phyloP scores from a whole-genome alignment of 2,113 vertebrate genomes.

The Propithecus coquereli region DNA sequence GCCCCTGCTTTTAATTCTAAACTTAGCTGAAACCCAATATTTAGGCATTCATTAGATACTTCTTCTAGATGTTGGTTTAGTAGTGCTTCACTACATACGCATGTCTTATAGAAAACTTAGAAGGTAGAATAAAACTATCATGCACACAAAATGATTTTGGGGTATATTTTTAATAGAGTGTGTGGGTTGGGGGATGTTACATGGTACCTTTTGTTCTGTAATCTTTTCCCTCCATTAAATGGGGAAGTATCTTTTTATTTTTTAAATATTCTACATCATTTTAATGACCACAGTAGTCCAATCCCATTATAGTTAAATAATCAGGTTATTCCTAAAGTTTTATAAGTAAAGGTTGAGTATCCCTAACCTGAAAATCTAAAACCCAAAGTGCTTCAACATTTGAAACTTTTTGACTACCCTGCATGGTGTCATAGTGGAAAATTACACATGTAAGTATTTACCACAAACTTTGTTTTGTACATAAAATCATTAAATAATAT shows the following conservation, averaged over 20 bases:
- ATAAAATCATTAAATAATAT: not conserved
- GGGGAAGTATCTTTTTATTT: not conserved
- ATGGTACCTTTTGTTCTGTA: slow-evolving; percentile 13
- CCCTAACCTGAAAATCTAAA: not conserved
- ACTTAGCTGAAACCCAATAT: not conserved
- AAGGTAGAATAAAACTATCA: not conserved
- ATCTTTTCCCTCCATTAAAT: not conserved
- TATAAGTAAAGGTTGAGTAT: not conserved
- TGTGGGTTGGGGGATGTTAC: not conserved
- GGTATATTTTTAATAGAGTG: not conserved
- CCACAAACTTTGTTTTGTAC: not conserved
- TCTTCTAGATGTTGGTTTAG: slow-evolving; percentile 11
- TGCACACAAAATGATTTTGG: not conserved
- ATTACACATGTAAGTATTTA: not conserved
- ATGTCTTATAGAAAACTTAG: not conserved
- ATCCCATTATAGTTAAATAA: not conserved
- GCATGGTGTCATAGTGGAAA: not conserved
- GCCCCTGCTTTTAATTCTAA: not conserved
- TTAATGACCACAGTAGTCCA: slow-evolving; percentile 22
- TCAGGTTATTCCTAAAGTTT: not conserved
- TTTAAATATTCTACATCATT: not conserved
- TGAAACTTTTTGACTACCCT: not conserved
- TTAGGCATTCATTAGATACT: not conserved
- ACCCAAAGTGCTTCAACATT: not conserved
- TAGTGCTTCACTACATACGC: not conserved